Conservation (phyloP, 2,888 invertebrate species). For the Margaritifera margaritifera region DNA sequence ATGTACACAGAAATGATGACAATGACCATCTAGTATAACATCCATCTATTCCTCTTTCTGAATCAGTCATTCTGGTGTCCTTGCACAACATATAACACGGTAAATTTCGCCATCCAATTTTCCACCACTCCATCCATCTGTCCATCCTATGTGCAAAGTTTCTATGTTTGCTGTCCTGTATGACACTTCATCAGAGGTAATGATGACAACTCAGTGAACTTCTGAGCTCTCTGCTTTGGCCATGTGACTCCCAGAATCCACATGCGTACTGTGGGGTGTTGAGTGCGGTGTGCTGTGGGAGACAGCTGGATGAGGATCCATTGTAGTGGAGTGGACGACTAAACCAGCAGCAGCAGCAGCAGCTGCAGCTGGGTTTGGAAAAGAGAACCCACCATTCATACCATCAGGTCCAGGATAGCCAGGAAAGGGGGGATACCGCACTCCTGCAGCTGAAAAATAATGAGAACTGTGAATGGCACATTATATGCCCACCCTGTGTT, state of each 20-base stretch:
- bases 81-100: too few species aligned
- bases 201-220: constrained; percentile 13
- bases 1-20: too few species aligned
- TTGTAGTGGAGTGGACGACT: constrained; percentile 65
- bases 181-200: too few species aligned
- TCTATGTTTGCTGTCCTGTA: too few species aligned
- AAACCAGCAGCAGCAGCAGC: constrained; percentile 54
- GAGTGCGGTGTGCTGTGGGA: constrained; percentile 58
- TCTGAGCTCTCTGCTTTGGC: constrained; percentile 60
- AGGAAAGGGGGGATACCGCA: constrained; percentile 46
- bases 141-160: too few species aligned
- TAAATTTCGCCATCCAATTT: too few species aligned
- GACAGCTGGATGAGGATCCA: constrained; percentile 60
- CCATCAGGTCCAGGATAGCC: constrained; percentile 50
- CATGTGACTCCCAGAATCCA: constrained; percentile 61
- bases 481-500: constrained; percentile 22
- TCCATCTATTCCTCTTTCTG: too few species aligned
- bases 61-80: too few species aligned
- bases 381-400: constrained; percentile 63
- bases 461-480: constrained; percentile 5
- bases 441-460: constrained; percentile 33
- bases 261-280: constrained; percentile 61
- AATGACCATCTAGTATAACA: too few species aligned
- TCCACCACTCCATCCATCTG: too few species aligned
- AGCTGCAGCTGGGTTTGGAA: constrained; percentile 59